phyloP scores from a whole-genome alignment of 1,140 invertebrate genomes.

The Reticulitermes speratus region DNA sequence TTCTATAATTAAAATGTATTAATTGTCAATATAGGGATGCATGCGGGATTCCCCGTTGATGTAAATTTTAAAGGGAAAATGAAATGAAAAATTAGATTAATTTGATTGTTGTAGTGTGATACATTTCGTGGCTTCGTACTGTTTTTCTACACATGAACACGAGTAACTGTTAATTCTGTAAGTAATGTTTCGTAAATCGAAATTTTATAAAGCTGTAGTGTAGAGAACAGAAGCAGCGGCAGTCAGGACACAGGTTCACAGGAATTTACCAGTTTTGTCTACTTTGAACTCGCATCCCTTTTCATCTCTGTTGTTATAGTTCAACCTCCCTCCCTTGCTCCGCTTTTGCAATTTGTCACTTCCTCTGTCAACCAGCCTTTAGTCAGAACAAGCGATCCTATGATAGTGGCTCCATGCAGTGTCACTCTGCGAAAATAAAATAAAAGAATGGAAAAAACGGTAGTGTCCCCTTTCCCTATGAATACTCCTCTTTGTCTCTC shows the following conservation, averaged over 20 bases:
- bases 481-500: not conserved
- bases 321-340: not conserved
- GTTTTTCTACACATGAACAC: not conserved
- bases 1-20: too few species aligned
- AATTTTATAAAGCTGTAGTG: not conserved
- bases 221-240: not conserved
- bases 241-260: not conserved
- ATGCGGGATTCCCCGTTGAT: too few species aligned
- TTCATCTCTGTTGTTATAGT: not conserved
- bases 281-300: not conserved
- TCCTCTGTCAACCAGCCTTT: slow-evolving; percentile 11
- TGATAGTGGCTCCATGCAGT: not conserved
- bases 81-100: too few species aligned
- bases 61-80: too few species aligned
- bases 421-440: not conserved
- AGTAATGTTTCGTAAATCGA: not conserved
- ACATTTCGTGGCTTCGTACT: too few species aligned
- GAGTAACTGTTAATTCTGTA: not conserved
- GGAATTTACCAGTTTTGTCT: not conserved
- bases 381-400: not conserved
- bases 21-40: too few species aligned
- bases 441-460: slow-evolving; percentile 8
- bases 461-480: not conserved
- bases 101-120: too few species aligned
- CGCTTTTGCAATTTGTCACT: slow-evolving; percentile 11